Conservation (phyloP, 23 tunicate species). For the Ciona savignyi region DNA sequence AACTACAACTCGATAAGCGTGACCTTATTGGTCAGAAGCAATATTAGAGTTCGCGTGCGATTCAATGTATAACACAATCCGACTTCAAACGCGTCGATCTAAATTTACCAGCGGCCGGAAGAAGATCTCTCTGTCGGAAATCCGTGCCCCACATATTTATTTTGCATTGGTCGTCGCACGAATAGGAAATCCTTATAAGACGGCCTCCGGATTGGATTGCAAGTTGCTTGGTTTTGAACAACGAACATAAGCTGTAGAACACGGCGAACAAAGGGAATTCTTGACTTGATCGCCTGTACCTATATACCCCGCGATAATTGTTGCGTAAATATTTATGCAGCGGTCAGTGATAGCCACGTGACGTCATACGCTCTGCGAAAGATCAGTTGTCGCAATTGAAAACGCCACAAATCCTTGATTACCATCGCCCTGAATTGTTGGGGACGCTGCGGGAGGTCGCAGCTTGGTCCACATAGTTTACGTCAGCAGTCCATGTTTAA, state of each 20-base stretch:
- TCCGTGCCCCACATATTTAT: background rate
- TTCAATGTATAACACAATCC: no score
- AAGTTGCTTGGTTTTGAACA: background rate
- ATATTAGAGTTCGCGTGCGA: no score
- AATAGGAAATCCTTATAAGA: background rate
- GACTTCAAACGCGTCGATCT: no score
- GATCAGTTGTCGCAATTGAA: background rate
- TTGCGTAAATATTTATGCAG: background rate
- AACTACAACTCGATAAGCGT: no score
- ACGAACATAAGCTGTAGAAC: background rate
- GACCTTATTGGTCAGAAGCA: no score
- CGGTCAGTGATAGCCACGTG: constrained; percentile 2
- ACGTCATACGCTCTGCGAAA: background rate
- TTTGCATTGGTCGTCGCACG: background rate
- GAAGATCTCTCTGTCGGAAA: background rate
- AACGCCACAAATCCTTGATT: background rate
- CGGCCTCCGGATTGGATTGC: background rate
- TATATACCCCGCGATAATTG: background rate
- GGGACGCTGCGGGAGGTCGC: background rate
- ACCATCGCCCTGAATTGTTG: background rate
- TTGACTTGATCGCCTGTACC: background rate
- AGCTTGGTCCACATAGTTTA: background rate
- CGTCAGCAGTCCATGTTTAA: background rate
- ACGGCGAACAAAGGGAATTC: background rate
- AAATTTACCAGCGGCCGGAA: background rate